Conservation (phyloP, 2,888 invertebrate genomes). For the Sinhomidia bicolor region DNA sequence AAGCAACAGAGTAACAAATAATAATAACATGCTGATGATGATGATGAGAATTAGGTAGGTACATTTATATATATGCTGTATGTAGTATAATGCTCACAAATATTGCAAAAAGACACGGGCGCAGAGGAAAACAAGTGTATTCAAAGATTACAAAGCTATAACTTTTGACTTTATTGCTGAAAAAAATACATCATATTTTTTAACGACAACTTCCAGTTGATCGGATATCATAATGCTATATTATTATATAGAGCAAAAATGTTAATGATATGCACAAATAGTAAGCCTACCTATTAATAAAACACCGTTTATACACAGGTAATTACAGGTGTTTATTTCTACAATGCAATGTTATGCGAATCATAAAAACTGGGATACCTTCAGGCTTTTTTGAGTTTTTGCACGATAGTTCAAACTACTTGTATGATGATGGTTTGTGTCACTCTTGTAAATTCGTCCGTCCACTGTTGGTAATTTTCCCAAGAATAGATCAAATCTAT, state of each 20-base stretch:
- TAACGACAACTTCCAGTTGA: constrained; percentile 17
- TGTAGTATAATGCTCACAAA: no score
- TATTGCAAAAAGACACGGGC: constrained; percentile 33
- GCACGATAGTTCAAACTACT: background rate
- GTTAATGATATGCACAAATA: constrained; percentile 30
- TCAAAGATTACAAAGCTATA: background rate
- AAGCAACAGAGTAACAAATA: constrained; percentile 23
- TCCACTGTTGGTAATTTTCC: constrained; percentile 32
- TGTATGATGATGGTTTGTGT: constrained; percentile 7
- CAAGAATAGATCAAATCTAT: constrained; percentile 14
- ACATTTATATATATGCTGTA: no score
- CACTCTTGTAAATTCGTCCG: background rate
- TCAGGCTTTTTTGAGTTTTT: background rate
- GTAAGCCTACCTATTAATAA: constrained; percentile 43
- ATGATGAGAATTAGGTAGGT: constrained; percentile 14
- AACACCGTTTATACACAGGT: constrained; percentile 42
- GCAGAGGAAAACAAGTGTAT: constrained; percentile 28
- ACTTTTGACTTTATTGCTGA: constrained; percentile 9
- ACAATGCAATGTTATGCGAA: constrained; percentile 49
- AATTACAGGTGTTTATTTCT: constrained; percentile 52
- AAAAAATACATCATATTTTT: constrained; percentile 16
- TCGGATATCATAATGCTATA: constrained; percentile 23
- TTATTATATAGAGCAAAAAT: background rate
- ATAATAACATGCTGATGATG: constrained; percentile 1
- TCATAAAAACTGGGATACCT: constrained; percentile 43